Evolutionary conservation across 2,797 vertebrate species (phyloP).

Genomic region (Morelia viridis): DNA sequence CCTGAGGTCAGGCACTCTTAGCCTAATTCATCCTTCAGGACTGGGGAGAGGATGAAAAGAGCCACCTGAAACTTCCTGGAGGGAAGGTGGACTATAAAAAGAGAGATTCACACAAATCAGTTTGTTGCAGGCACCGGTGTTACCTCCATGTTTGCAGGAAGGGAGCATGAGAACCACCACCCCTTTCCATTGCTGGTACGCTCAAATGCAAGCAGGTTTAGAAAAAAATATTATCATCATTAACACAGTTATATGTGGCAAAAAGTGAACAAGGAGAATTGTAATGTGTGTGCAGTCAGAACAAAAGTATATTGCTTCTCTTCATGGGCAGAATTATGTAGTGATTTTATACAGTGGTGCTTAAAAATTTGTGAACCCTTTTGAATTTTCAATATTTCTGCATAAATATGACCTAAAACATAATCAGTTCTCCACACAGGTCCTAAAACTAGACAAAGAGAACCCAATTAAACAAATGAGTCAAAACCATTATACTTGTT

Average conservation of each 20-base stretch:
- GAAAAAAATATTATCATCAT: not conserved
- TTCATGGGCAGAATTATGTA: not conserved
- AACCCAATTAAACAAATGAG: not conserved
- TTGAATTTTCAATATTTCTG: too few species aligned
- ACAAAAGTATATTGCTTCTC: not conserved
- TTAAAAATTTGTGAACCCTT: too few species aligned
- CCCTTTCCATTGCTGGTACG: not conserved
- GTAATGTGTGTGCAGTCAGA: not conserved
- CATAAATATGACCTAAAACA: not conserved
- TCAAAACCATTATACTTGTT: not conserved
- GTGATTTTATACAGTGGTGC: not conserved
- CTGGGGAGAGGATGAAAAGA: not conserved
- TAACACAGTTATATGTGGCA: not conserved
- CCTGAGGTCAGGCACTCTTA: not conserved
- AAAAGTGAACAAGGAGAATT: not conserved
- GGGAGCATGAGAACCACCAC: not conserved
- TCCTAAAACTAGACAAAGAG: not conserved
- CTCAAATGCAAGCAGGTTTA: not conserved
- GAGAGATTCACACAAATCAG: not conserved
- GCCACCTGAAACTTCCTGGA: not conserved
- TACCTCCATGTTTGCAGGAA: not conserved
- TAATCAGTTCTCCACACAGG: not conserved
- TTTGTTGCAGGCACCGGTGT: not conserved
- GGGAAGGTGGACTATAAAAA: not conserved
- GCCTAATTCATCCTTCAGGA: not conserved